Percentiles rank a stretch among this genome's conserved stretches.
These are phyloP conservation scores for Ascidia mentula DNA, from an alignment of 23 tunicate species.

Conservation along the genomic window DNA sequence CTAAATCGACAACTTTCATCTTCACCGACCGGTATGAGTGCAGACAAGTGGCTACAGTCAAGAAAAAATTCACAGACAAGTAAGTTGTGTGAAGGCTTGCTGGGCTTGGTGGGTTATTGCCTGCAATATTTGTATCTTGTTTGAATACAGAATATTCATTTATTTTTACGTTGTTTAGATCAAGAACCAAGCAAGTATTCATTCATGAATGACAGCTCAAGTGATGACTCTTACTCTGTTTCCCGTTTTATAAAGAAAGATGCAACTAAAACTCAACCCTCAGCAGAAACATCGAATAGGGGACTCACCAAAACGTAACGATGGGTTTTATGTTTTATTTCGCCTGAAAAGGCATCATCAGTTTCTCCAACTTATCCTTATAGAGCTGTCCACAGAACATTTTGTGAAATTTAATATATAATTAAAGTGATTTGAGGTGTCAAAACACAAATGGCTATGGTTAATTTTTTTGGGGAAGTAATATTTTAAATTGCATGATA, in stretches of 20 bases:
- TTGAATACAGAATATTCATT: neutral
- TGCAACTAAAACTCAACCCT: neutral
- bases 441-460: too few species aligned
- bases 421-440: too few species aligned
- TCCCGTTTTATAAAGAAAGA: slow-evolving; percentile 30
- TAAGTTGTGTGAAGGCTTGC: neutral
- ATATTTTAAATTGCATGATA: too few species aligned
- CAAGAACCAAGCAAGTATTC: slow-evolving; percentile 19
- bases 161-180: neutral
- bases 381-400: too few species aligned
- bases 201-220: slow-evolving; percentile 36
- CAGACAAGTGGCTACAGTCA: slow-evolving; percentile 40
- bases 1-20: neutral
- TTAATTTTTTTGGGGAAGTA: too few species aligned
- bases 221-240: slow-evolving; percentile 49
- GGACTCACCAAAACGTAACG: too few species aligned
- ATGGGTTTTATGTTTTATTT: neutral
- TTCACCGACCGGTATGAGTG: slow-evolving; percentile 25
- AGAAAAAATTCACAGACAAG: slow-evolving; percentile 15
- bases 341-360: too few species aligned
- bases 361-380: too few species aligned
- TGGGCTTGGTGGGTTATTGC: neutral
- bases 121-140: neutral
- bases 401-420: too few species aligned
- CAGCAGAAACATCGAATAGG: neutral